Base-by-base conservation (phyloP, 2,113 vertebrate species). In the Zootoca vivipara region DNA sequence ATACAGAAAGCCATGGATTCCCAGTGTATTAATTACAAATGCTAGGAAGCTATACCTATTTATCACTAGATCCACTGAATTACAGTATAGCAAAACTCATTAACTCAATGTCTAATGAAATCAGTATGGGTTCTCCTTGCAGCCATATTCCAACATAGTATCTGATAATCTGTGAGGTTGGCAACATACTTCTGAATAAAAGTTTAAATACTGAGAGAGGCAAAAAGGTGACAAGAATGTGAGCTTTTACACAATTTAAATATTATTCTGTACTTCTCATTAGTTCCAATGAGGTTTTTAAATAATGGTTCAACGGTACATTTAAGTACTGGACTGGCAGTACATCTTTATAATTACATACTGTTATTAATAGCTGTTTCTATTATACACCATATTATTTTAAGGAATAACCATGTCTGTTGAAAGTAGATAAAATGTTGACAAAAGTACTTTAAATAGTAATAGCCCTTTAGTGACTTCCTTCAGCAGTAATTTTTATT, bases 321-420 rank as follows among this genome's bases (percentile, higher is more conserved):
- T 70, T 26, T 89, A 56, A 88, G 42, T 89, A 77, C 88, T 91
- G 90, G 74, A 35, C 87, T 78, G 75, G 18, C 58, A 62, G 58
- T 62, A 62, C 58, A 62, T 90, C 64, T 28, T 87, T 87, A 9
- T 91, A 87, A 83, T 75, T 87, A 88, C 62, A 12, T 52, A 0
- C 4, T 0, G 0, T 89, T 42, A 88, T 86, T 87, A 87, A 93
- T 83, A 85, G 52, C 78, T 15, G 28, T 89, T 89, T 69, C 6
- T 78, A 28, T 90, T 86, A 62, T 40, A 33, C 20, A 74, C 38
- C 20, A 74, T 56, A 81, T 91, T 86, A 33, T 90, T 91, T 90
- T 65, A 89, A 86, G 85, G 46, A 64, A 52, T 38, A 83, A 77
- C 85, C 78, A 13, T 16, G 0, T 65, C 80, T 10, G 0, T 1